Base-by-base conservation (phyloP, 2,113 vertebrate genomes). In the Anas platyrhynchos region DNA sequence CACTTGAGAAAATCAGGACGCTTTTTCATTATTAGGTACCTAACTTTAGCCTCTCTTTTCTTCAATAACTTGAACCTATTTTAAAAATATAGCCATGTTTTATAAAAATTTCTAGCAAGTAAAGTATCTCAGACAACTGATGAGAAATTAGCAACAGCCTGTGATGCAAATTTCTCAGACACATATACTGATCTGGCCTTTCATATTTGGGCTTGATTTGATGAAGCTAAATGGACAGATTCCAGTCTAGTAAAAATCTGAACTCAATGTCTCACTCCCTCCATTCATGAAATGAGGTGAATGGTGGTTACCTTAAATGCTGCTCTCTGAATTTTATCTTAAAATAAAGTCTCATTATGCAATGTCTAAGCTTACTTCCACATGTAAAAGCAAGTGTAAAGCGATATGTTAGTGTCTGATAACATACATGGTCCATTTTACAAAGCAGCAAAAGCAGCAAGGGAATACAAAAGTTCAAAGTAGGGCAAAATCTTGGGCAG, bases 1-100 rank as follows among this genome's bases (percentile, higher is more conserved):
- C 58, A 79, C 38, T 89, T 76, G 13, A 79, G 56, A 92, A 96
- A 96, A 96, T 55, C 36, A 82, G 88, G 69, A 36, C 74, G 46
- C 48, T 73, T 78, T 68, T 72, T 81, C 69, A 78, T 9, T 58
- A 81, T 66, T 52, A 85, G n/a, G 32, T 72, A 84, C 44, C 66
- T 82, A 95, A 92, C 21, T 86, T 73, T 66, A 86, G 44, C 38
- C 36, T 58, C 4, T 1, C 3, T 71, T 79, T 86, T 86, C 80
- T 65, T 68, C n/a, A 88, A 44, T 74, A 84, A 58, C 14, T 58
- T 73, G 14, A 78, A 58, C 34, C 29, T 73, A 9, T 78, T 89
- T 81, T 82, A 23, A 65, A 94, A 91, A 84, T 62, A 50, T 4
- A 88, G n/a, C 16, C 13, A 55, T 21, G 10, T 67, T 89, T 76